Evolutionary conservation across 92 coral and sea anemone genomes (phyloP).

Genomic region (Epizoanthus ramosus): DNA sequence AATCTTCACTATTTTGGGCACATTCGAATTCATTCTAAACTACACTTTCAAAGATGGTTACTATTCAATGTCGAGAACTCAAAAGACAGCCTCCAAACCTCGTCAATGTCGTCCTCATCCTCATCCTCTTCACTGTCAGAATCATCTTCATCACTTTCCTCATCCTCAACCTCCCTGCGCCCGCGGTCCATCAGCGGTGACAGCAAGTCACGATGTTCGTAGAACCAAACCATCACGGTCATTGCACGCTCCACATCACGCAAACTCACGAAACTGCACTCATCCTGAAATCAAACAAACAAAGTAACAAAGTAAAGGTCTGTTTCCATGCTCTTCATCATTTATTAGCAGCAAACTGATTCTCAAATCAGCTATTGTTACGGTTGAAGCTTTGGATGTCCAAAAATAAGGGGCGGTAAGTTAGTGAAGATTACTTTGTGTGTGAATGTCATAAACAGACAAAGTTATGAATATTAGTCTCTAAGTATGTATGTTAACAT

Average conservation of each 20-base stretch:
- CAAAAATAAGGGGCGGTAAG: too few species aligned
- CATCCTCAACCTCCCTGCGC: constrained; percentile 18
- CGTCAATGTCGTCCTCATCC: constrained; percentile 12
- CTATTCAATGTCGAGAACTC: background rate
- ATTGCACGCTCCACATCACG: constrained; percentile 96
- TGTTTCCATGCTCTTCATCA: background rate
- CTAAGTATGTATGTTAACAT: too few species aligned
- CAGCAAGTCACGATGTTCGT: constrained; percentile 60
- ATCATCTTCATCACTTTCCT: constrained; percentile 49
- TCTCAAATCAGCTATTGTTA: too few species aligned
- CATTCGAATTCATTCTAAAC: too few species aligned
- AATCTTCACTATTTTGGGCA: too few species aligned
- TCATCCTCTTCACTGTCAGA: constrained; percentile 49
- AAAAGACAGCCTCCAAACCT: background rate
- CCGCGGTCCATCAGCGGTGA: constrained; percentile 43
- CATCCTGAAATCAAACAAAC: constrained; percentile 55
- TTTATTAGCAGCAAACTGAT: too few species aligned
- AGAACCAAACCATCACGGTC: constrained; percentile 86
- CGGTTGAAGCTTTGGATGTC: too few species aligned
- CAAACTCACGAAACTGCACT: constrained; percentile 89
- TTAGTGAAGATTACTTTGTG: too few species aligned
- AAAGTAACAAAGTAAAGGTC: background rate
- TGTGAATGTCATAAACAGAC: too few species aligned
- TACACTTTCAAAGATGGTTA: too few species aligned
- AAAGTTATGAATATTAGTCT: too few species aligned